These are phyloP conservation scores for Miniopterus natalensis DNA, from an alignment of 2,113 vertebrate species.

Conservation along the genomic window DNA sequence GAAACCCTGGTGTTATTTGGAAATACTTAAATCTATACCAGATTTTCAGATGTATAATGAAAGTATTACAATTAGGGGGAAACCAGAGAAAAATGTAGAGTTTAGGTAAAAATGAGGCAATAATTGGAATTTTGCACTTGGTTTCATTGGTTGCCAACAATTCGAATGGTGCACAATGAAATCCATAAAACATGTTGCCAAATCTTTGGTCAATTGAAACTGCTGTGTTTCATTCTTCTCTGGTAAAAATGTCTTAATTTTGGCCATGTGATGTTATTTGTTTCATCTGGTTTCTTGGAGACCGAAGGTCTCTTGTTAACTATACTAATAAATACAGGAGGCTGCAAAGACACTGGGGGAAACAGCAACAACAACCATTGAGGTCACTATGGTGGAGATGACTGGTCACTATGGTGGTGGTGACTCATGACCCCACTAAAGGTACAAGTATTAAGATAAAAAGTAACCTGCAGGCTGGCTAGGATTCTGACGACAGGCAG, in stretches of 20 bases:
- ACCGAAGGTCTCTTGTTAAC: constrained; percentile 70
- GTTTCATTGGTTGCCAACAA: constrained; percentile 78
- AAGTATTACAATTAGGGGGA: constrained; percentile 68
- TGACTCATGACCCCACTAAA: neutral
- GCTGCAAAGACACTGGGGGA: constrained; percentile 1
- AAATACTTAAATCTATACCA: constrained; percentile 76
- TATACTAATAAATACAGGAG: constrained; percentile 63
- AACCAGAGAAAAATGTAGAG: constrained; percentile 63
- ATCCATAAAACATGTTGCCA: constrained; percentile 79
- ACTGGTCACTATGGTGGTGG: neutral
- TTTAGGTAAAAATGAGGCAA: constrained; percentile 83
- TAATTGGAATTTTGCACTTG: constrained; percentile 81
- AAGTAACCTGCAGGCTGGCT: neutral
- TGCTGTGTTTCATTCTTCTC: constrained; percentile 76
- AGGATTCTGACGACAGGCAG: neutral
- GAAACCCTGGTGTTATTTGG: constrained; percentile 71
- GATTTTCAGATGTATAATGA: constrained; percentile 75
- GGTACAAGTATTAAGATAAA: neutral
- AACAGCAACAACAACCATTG: constrained; percentile 21
- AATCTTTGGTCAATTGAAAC: constrained; percentile 74
- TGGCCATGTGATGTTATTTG: constrained; percentile 75
- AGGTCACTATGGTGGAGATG: neutral
- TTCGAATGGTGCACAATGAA: constrained; percentile 70
- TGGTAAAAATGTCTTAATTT: constrained; percentile 78
- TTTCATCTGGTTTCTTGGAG: constrained; percentile 83